phyloP scores from a whole-genome alignment of 2,113 vertebrate genomes.

The Strigops habroptila region DNA sequence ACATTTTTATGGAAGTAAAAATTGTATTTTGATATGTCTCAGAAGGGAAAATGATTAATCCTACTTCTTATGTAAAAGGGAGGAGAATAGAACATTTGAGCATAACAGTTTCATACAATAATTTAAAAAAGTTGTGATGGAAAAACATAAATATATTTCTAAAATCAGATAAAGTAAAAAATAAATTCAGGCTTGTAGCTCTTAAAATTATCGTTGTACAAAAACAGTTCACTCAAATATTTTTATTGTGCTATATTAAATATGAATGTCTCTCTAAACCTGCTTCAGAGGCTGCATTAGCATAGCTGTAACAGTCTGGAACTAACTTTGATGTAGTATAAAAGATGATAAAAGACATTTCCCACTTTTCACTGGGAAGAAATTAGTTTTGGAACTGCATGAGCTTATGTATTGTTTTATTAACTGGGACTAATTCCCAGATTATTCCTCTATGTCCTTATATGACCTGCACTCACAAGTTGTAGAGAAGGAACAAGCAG shows the following conservation, averaged over 20 bases:
- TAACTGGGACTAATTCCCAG: not conserved
- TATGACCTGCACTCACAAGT: not conserved
- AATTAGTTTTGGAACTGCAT: slow-evolving; percentile 7
- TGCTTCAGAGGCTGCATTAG: not conserved
- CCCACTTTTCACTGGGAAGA: not conserved
- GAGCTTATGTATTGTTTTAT: slow-evolving; percentile 12
- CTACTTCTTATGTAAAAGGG: not conserved
- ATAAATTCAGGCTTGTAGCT: not conserved
- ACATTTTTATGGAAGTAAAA: not conserved
- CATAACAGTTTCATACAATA: not conserved
- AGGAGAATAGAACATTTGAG: not conserved
- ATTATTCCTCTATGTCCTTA: slow-evolving; percentile 12
- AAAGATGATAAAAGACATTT: slow-evolving; percentile 9
- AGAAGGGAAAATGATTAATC: not conserved
- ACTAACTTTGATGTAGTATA: not conserved
- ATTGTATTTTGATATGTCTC: not conserved
- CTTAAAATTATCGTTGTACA: not conserved
- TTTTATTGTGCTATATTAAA: not conserved
- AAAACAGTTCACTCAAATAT: not conserved
- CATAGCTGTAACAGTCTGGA: not conserved
- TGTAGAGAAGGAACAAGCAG: not conserved
- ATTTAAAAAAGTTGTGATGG: not conserved
- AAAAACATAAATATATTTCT: not conserved
- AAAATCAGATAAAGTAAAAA: not conserved
- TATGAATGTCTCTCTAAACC: not conserved